Base-by-base conservation (phyloP, 2,797 vertebrate genomes). In the Sebastes oblongus region DNA sequence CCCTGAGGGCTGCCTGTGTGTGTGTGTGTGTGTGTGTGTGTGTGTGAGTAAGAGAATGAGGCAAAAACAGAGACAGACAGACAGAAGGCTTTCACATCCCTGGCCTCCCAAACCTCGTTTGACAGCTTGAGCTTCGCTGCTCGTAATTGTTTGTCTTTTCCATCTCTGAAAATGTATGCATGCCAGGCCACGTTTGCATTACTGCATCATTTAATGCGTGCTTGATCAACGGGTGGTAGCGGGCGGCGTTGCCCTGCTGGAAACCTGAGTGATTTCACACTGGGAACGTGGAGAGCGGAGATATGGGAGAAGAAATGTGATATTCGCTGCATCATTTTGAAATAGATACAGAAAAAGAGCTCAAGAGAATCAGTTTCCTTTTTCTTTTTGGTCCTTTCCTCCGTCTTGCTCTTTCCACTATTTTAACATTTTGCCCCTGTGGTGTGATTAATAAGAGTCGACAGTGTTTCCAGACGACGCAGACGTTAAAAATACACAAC, bases 391-490 rank as follows among this genome's bases (percentile, higher is more conserved):
- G 65, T 27, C 67, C 61, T 77, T 34, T 84, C 56, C 27, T 67
- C 22, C 7, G 29, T 77, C 75, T 81, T 73, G 66, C 76, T 83
- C 82, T 83, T 88, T 86, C 83, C 70, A 86, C 78, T 86, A 86
- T 91, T 83, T 92, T 82, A 90, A 85, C 86, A 84, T 91, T 93
- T 89, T 76, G 78, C 87, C 90, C 86, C 79, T 20, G 81, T 87
- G 89, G 92, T 89, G 93, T 93, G 93, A 94, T 95, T 95, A 95
- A 95, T 93, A 90, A 85, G 84, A 94, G 89, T 82, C 70, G 92
- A 92, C 92, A 92, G 84, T 77, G 81, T 93, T 94, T 90, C 81
- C 91, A 94, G 89, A 91, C 67, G 77, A 81, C 73, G 42, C 79
- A 88, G 86, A 90, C 66, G 86, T 91, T 92, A 94, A 94, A 95